Percentiles rank a stretch among this genome's conserved stretches.
phyloP scores from a whole-genome alignment of 64 coral and sea anemone genomes.

The Porites lutea region DNA sequence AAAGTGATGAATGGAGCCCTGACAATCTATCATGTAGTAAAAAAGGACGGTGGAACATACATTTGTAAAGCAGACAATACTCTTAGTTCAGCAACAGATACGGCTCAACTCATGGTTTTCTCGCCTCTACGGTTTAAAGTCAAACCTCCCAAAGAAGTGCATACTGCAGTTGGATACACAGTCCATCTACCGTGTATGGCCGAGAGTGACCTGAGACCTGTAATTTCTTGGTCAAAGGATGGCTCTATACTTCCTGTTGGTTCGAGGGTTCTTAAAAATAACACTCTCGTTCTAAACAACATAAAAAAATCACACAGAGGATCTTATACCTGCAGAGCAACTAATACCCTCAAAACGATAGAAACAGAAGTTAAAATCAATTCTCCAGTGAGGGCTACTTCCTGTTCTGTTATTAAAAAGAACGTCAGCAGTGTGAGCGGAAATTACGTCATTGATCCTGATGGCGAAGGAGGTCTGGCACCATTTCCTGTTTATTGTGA shows the following conservation, averaged over 20 bases:
- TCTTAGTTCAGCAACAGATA: neutral
- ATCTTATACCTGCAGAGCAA: too few relatives aligned
- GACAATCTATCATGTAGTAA: neutral
- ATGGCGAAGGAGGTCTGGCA: neutral
- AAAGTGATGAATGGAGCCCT: neutral
- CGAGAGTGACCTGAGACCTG: neutral
- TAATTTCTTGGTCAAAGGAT: too few relatives aligned
- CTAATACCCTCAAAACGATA: too few relatives aligned
- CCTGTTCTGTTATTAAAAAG: too few relatives aligned
- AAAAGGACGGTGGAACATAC: neutral
- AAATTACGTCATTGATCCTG: slow-evolving; percentile 28
- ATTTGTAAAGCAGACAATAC: neutral
- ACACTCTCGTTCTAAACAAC: too few relatives aligned
- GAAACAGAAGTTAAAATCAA: too few relatives aligned
- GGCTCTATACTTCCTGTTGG: too few relatives aligned
- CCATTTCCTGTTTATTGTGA: slow-evolving; percentile 35
- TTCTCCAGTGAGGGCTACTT: too few relatives aligned
- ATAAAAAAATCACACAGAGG: too few relatives aligned
- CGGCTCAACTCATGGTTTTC: neutral
- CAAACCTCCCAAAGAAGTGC: neutral
- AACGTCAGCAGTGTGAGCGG: neutral
- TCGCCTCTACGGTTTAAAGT: neutral
- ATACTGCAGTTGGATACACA: neutral
- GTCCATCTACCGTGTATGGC: neutral
- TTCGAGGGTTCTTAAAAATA: too few relatives aligned